phyloP scores from a whole-genome alignment of 1,140 invertebrate genomes.

The Penaeus chinensis region DNA sequence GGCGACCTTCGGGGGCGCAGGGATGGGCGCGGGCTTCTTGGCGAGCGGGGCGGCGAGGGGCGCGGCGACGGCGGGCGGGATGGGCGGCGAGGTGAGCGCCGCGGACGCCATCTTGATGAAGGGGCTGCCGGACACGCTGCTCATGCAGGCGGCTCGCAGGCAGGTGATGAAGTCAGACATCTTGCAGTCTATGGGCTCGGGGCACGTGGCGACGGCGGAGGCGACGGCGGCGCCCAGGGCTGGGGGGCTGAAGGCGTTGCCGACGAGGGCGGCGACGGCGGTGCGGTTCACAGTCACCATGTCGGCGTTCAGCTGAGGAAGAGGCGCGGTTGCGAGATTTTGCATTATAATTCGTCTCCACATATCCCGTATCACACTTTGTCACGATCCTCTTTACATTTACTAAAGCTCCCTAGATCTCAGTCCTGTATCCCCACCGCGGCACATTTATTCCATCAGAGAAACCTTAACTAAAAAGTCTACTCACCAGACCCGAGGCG shows the following conservation, averaged over 20 bases:
- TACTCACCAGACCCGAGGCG: not conserved
- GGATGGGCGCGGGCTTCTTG: not conserved
- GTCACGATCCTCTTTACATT: too few relatives aligned
- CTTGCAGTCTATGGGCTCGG: constrained; percentile 17
- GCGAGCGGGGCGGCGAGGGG: not conserved
- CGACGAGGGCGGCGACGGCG: not conserved
- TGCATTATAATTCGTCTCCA: too few relatives aligned
- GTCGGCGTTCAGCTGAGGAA: constrained; percentile 7
- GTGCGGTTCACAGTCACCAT: constrained; percentile 20
- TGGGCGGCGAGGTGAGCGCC: not conserved
- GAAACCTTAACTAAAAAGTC: not conserved
- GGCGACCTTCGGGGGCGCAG: too few relatives aligned
- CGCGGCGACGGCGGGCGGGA: not conserved
- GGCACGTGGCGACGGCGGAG: not conserved
- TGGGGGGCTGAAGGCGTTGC: not conserved
- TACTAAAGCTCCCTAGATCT: too few relatives aligned
- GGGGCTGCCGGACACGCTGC: not conserved
- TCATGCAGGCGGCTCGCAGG: constrained; percentile 15
- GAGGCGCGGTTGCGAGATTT: not conserved
- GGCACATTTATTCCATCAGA: too few relatives aligned
- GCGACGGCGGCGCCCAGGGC: constrained; percentile 27
- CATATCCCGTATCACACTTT: too few relatives aligned
- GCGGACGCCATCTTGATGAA: not conserved
- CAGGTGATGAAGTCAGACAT: not conserved
- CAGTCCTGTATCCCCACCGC: too few relatives aligned